Evolutionary conservation across 2,113 vertebrate genomes (phyloP), one percentile per base, ranked within the genome.

Genomic region (Phylloscopus whistleri): DNA sequence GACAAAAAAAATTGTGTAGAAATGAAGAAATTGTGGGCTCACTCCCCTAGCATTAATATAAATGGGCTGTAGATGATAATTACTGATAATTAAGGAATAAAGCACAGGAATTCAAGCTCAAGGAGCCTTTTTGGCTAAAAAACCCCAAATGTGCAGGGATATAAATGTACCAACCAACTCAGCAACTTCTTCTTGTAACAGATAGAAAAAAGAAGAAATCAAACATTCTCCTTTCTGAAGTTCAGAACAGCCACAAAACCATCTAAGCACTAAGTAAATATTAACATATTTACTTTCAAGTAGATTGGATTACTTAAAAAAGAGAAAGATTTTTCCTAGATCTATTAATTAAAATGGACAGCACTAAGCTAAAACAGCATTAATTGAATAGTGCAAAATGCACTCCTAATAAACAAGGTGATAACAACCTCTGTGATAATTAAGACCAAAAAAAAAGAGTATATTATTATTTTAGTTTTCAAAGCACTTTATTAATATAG

Each of bases 111-210:
- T 28, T 55, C 43, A 39, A 39, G 48, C 41, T 84, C 8, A 46
- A 21, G 1, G 14, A 91, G 18, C 16, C 17, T 49, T 81, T 89
- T 19, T 62, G 35, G 33, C 48, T 83, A 69, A 90, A 95, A 51
- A 19, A 0, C 0, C 30, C 33, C 48, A 44, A 48, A 35, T 6
- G 15, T 51, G 52, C 20, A 59, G 35, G 10, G 35, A 70, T 39
- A 30, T 6, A 69, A 56, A 62, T 4, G 37, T 5, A 56, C 16
- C n/a, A 27, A 37, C 8, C 37, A 37, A n/a, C n/a, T 30, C 7
- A 31, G 18, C 24, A 79, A 80, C 10, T 35, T 30, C n/a, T 48
- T 62, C 55, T 74, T 51, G 3, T 19, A 63, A 46, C 22, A 89
- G 41, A 10, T 0, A 51, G 5, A 8, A 77, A 27, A 43, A 41